Evolutionary conservation across 2,797 vertebrate species (phyloP).

Genomic region (Eutrigla gurnardus): DNA sequence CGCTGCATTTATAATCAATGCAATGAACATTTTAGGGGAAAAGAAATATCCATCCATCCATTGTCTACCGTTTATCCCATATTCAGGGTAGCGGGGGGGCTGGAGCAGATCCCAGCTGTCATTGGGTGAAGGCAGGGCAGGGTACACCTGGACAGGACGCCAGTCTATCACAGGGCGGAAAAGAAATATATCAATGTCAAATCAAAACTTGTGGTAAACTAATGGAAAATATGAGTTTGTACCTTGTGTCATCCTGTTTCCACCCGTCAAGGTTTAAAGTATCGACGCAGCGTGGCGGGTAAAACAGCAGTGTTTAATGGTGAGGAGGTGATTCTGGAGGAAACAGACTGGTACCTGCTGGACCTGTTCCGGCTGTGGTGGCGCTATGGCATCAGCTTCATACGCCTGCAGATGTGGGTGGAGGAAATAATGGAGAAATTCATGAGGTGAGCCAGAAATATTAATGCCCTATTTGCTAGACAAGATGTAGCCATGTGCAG

Average conservation of each 20-base stretch:
- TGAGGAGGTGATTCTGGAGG: constrained; percentile 93
- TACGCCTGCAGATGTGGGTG: constrained; percentile 99
- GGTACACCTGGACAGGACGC: no score
- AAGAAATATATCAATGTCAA: not conserved
- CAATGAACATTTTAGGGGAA: no score
- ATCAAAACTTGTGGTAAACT: not conserved
- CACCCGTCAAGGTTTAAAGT: constrained; percentile 88
- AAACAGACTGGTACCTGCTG: constrained; percentile 98
- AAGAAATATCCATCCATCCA: not conserved
- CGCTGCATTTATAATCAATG: not conserved
- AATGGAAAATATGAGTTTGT: not conserved
- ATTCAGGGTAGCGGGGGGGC: no score
- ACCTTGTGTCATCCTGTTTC: not conserved
- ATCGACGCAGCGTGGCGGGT: constrained; percentile 91
- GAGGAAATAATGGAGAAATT: constrained; percentile 99
- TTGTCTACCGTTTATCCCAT: no score
- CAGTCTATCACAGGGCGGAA: no score
- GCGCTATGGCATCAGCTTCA: constrained; percentile 98
- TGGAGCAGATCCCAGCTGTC: no score
- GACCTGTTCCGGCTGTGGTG: constrained; percentile 98
- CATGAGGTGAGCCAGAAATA: constrained; percentile 90
- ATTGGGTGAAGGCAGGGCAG: no score
- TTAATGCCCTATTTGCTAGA: not conserved
- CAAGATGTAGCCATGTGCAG: constrained; percentile 20
- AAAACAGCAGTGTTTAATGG: constrained; percentile 95